Base-by-base conservation (phyloP, 1,140 invertebrate species). In the Saccostrea echinata region DNA sequence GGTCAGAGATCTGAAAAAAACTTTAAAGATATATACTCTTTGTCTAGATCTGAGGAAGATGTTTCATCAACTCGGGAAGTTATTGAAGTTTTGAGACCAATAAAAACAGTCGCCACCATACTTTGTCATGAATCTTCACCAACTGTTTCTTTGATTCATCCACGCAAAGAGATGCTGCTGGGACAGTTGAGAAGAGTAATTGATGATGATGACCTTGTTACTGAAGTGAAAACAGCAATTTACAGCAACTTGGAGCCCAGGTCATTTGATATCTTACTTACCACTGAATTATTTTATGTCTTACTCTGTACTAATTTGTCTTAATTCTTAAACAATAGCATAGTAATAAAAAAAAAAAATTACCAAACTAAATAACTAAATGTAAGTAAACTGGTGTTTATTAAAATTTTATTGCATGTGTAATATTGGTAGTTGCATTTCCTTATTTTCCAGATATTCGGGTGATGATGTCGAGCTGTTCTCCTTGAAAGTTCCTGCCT, bases 1-100 rank as follows among this genome's bases (percentile, higher is more conserved):
- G 35, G 55, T 61, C 11, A 80, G n/a, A 55, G 84, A 87, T n/a
- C 24, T 87, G 76, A 55, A 86, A 85, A 68, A 68, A 61, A 21
- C 24, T 18, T 30, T 16, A 68, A 57, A 82, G 88, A 86, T 24
- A 30, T 88, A 53, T 55, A 43, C n/a, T 85, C 88, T 53, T 68
- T 85, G 33, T 57, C 13, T n/a, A n/a, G n/a, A n/a, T n/a, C n/a
- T 64, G 52, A 84, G 30, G n/a, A 84, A 24, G 83, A 84, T 43
- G 43, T 2, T 43, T 43, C 43, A 43, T 4, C 43, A 43, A 9
- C 43, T 43, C 1, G 9, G 43, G 6, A 43, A 1, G 43, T 43
- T 43, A 4, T 43, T 4, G 43, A 43, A 43, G 43, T 43, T 43
- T 43, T 6, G 43, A 43, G 1, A 9, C 43, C 43, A 43, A 43